phyloP scores from a whole-genome alignment of 2,797 vertebrate species.

The Crenuchus spilurus region DNA sequence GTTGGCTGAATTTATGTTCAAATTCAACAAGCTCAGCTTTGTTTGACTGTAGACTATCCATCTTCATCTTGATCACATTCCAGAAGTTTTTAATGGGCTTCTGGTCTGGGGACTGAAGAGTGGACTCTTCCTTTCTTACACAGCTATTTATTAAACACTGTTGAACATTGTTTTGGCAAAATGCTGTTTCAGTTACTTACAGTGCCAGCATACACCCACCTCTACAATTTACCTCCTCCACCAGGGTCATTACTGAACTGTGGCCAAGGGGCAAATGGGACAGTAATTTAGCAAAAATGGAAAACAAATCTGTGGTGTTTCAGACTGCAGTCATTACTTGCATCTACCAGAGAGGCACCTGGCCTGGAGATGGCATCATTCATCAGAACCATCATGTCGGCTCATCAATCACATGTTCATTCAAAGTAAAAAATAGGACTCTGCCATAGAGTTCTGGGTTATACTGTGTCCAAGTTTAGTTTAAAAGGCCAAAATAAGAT shows the following conservation, averaged over 20 bases:
- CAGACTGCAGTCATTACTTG: slow-evolving; percentile 14
- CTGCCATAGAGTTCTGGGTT: neutral
- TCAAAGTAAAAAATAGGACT: neutral
- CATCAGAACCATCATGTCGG: slow-evolving; percentile 7
- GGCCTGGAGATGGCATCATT: slow-evolving; percentile 18
- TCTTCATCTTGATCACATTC: no score
- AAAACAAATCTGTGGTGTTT: slow-evolving; percentile 19
- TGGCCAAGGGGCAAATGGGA: slow-evolving; percentile 3
- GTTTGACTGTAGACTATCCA: no score
- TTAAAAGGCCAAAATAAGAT: slow-evolving; percentile 10
- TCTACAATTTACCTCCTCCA: neutral
- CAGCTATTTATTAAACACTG: no score
- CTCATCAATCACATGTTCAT: slow-evolving; percentile 13
- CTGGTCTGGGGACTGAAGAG: no score
- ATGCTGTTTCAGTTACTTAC: no score
- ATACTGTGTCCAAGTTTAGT: neutral
- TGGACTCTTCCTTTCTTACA: no score
- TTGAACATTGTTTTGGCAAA: no score
- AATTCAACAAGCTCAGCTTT: no score
- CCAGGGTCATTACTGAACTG: slow-evolving; percentile 17
- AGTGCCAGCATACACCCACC: no score
- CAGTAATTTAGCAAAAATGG: slow-evolving; percentile 17
- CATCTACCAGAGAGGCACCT: slow-evolving; percentile 14
- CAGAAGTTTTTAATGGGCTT: no score
- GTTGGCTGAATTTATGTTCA: no score